A percentile compares a stretch with the other conserved stretches of the same genome.
Evolutionary conservation across 2,888 invertebrate species (phyloP).

Genomic region (Tenodera sinensis): DNA sequence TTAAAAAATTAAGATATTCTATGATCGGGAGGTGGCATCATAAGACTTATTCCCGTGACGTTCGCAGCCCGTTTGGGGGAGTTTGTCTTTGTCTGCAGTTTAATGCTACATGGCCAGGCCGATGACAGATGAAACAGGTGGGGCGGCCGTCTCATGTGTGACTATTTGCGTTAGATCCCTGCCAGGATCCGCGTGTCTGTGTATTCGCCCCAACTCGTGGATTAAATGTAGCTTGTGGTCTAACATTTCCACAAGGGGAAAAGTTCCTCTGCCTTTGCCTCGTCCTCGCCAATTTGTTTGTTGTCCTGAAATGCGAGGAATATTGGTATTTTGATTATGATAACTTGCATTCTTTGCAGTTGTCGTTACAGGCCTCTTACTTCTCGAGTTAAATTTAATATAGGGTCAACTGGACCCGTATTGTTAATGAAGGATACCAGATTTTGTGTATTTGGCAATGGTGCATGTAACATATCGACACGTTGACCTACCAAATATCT

Average conservation of each 20-base stretch:
- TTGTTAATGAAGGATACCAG: background rate
- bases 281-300: too few species aligned
- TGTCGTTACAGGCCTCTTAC: background rate
- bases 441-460: background rate
- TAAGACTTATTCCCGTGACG: too few species aligned
- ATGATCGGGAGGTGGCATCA: too few species aligned
- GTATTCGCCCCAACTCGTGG: background rate
- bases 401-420: background rate
- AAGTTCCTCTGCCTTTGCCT: too few species aligned
- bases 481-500: background rate
- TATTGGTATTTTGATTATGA: too few species aligned
- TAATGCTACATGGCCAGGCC: background rate
- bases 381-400: background rate
- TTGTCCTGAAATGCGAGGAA: too few species aligned
- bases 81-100: too few species aligned
- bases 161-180: background rate
- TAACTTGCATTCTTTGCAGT: background rate
- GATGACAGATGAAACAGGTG: background rate
- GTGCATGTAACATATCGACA: background rate
- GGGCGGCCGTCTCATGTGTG: background rate
- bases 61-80: too few species aligned
- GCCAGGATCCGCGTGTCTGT: too few species aligned
- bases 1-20: too few species aligned
- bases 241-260: too few species aligned
- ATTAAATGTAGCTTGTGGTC: too few species aligned